Percentiles rank a stretch among this genome's conserved stretches.
Conservation (phyloP, 2,797 vertebrate genomes). For the Fistularia commersonii region DNA sequence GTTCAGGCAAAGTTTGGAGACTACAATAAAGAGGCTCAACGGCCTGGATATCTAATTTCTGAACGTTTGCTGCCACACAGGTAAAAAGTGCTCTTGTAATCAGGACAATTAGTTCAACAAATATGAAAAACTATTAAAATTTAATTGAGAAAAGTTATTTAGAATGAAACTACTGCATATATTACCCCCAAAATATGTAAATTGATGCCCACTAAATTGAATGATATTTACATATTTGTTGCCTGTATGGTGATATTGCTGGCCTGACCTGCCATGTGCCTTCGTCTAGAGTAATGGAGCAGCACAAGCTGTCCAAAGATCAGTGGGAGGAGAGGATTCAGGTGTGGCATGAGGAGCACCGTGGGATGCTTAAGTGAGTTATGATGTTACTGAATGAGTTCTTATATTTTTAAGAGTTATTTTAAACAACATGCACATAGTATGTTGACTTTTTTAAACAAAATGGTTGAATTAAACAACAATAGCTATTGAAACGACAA, state of each 20-base stretch:
- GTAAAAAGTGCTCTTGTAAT: slow-evolving; percentile 51
- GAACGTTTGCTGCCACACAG: slow-evolving; percentile 91
- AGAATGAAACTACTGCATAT: no score
- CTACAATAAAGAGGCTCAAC: slow-evolving; percentile 85
- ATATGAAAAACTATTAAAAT: not conserved
- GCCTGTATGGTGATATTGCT: no score
- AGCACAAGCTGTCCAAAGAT: slow-evolving; percentile 91
- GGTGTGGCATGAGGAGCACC: slow-evolving; percentile 95
- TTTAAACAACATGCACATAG: no score
- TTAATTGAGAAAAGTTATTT: no score
- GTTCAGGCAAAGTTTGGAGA: slow-evolving; percentile 96
- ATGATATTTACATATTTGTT: no score
- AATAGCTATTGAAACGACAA: no score
- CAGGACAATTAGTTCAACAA: not conserved
- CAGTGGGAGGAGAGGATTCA: slow-evolving; percentile 99
- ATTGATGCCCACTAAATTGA: no score
- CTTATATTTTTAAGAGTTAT: not conserved
- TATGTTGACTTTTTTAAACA: no score
- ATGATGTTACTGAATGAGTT: not conserved
- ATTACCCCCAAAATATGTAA: no score
- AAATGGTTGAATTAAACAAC: no score
- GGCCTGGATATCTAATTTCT: slow-evolving; percentile 85
- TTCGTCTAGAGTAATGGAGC: slow-evolving; percentile 85
- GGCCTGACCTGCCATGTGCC: not conserved
- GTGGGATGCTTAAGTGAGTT: slow-evolving; percentile 91